Conservation (phyloP, 2,888 invertebrate species). For the Drosophila borealis region DNA sequence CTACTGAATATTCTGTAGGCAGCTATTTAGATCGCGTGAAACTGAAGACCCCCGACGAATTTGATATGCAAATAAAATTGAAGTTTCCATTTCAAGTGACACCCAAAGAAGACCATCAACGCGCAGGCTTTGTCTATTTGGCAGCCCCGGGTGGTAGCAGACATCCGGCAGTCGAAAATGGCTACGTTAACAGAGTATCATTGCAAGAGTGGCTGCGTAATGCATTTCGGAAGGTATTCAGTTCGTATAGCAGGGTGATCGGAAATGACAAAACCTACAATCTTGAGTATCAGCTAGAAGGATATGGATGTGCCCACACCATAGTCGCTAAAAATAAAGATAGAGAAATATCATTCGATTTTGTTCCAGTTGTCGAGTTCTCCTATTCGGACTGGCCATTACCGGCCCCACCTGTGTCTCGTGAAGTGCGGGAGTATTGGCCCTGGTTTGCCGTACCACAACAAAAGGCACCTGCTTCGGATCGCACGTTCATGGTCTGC, state of each 20-base stretch:
- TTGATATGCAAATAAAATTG: slow-evolving; percentile 45
- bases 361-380: slow-evolving; percentile 40
- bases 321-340: slow-evolving; percentile 11
- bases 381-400: slow-evolving; percentile 9
- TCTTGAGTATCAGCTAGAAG: slow-evolving; percentile 20
- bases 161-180: slow-evolving; percentile 8
- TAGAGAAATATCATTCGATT: slow-evolving; percentile 30
- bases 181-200: slow-evolving; percentile 1
- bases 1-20: slow-evolving; percentile 12
- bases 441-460: slow-evolving; percentile 45
- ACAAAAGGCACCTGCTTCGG: slow-evolving; percentile 1
- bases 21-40: slow-evolving; percentile 47
- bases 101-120: neutral
- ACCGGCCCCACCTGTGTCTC: neutral
- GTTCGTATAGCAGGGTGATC: fast-evolving
- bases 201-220: slow-evolving; percentile 40
- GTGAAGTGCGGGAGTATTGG: fast-evolving
- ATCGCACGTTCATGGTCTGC: slow-evolving; percentile 42
- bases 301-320: slow-evolving; percentile 42
- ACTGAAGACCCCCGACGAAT: slow-evolving; percentile 39
- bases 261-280: neutral
- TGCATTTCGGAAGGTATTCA: slow-evolving; percentile 16
- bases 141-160: neutral
- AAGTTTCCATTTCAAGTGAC: slow-evolving; percentile 22
- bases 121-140: slow-evolving; percentile 28